A percentile compares a stretch with the other conserved stretches of the same genome.
These are phyloP conservation scores for Thelaira solivaga DNA, from an alignment of 2,888 invertebrate genomes.

Conservation along the genomic window DNA sequence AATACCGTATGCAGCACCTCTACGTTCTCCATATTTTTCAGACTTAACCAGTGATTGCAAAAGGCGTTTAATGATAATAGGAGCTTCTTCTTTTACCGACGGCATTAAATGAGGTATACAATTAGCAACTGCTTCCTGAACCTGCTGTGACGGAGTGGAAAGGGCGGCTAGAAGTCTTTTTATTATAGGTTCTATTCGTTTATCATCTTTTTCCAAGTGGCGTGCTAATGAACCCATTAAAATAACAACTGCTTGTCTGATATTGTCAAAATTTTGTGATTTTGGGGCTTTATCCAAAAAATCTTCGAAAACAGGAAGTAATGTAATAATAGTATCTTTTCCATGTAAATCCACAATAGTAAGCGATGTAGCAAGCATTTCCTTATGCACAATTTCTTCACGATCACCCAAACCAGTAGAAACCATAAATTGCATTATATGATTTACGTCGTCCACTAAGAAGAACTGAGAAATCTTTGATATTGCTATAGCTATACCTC, in stretches of 20 bases:
- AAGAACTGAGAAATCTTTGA: slow-evolving; percentile 84
- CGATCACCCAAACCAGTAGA: slow-evolving; percentile 91
- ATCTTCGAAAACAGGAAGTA: slow-evolving; percentile 94
- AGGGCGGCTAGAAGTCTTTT: slow-evolving; percentile 92
- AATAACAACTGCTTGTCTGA: slow-evolving; percentile 96
- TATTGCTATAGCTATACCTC: slow-evolving; percentile 91
- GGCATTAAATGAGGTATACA: slow-evolving; percentile 96
- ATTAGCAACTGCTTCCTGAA: slow-evolving; percentile 98
- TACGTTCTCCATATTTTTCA: slow-evolving; percentile 88
- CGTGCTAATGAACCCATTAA: slow-evolving; percentile 98
- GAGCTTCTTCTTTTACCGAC: slow-evolving; percentile 93
- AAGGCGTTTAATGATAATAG: slow-evolving; percentile 90
- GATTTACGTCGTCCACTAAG: slow-evolving; percentile 81
- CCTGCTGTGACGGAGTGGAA: slow-evolving; percentile 97
- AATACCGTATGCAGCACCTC: slow-evolving; percentile 98
- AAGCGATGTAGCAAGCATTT: slow-evolving; percentile 96
- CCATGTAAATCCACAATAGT: slow-evolving; percentile 95
- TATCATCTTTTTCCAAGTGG: slow-evolving; percentile 93
- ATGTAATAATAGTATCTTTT: slow-evolving; percentile 85
- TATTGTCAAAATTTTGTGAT: slow-evolving; percentile 92
- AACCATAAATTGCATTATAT: slow-evolving; percentile 91
- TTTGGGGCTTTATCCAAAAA: slow-evolving; percentile 96
- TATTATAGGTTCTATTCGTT: slow-evolving; percentile 95
- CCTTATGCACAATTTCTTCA: slow-evolving; percentile 86
- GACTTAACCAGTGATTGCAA: slow-evolving; percentile 91